These are phyloP conservation scores for Adelphocoris suturalis DNA, from an alignment of 2,888 invertebrate genomes.

Conservation along the genomic window DNA sequence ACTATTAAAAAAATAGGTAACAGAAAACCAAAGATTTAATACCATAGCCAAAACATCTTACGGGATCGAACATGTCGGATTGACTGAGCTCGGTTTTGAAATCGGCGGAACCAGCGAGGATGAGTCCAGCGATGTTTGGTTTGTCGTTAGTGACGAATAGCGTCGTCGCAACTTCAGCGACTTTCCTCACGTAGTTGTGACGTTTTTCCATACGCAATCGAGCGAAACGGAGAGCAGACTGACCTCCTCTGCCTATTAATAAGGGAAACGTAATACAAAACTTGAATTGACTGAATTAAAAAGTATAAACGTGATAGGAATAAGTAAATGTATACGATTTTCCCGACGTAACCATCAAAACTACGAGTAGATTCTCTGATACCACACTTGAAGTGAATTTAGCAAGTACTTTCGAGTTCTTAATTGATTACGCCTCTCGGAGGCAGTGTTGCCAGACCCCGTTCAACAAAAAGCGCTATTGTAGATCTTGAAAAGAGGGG, in stretches of 20 bases:
- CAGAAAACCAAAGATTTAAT: not conserved
- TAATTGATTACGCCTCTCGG: too few species aligned
- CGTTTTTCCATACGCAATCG: slow-evolving; percentile 99
- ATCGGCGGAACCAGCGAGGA: slow-evolving; percentile 99
- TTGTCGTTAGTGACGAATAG: slow-evolving; percentile 98
- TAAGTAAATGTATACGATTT: too few species aligned
- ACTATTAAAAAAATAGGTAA: not conserved
- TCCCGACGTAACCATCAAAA: too few species aligned
- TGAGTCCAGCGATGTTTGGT: slow-evolving; percentile 97
- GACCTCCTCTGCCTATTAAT: slow-evolving; percentile 92
- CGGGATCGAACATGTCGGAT: slow-evolving; percentile 99
- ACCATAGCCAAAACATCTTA: slow-evolving; percentile 79
- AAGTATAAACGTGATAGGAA: too few species aligned
- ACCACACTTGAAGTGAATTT: too few species aligned
- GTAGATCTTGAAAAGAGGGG: too few species aligned
- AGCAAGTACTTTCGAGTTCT: too few species aligned
- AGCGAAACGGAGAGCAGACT: slow-evolving; percentile 99
- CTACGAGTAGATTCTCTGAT: too few species aligned
- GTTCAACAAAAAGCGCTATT: too few species aligned
- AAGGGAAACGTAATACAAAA: not conserved
- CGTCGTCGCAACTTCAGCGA: slow-evolving; percentile 97
- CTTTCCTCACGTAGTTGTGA: slow-evolving; percentile 99
- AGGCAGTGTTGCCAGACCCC: too few species aligned
- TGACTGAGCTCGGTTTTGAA: slow-evolving; percentile 99
- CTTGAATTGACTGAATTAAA: too few species aligned